These are phyloP conservation scores for Phenganax stokvisi DNA, from an alignment of 92 coral and sea anemone species.

Conservation along the genomic window DNA sequence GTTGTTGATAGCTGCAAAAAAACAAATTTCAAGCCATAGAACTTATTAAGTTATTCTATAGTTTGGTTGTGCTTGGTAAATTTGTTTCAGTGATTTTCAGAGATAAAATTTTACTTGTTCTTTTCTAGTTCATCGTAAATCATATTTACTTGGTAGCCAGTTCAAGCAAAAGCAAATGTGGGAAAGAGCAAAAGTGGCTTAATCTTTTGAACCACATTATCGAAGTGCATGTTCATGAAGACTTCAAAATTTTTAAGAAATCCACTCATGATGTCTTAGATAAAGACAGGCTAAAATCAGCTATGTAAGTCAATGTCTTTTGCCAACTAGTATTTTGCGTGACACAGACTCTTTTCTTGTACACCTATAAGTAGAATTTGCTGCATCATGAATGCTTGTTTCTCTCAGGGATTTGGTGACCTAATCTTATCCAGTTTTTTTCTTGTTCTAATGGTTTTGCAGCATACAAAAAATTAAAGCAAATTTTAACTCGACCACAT, in stretches of 20 bases:
- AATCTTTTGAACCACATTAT: slow-evolving; percentile 24
- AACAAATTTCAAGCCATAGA: slow-evolving; percentile 30
- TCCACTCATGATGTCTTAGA: slow-evolving; percentile 22
- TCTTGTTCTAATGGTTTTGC: slow-evolving; percentile 24
- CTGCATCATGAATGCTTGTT: neutral
- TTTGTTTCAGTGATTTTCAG: neutral
- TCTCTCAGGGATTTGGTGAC: neutral
- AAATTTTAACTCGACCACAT: slow-evolving; percentile 28
- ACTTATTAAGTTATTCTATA: neutral
- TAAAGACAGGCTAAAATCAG: slow-evolving; percentile 24
- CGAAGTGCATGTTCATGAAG: slow-evolving; percentile 11
- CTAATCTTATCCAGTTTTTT: neutral
- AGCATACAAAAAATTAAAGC: slow-evolving; percentile 34
- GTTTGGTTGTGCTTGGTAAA: neutral
- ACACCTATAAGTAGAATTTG: too few relatives aligned
- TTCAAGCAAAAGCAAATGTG: slow-evolving; percentile 28
- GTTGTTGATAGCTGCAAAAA: slow-evolving; percentile 30
- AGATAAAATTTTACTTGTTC: neutral
- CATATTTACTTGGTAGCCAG: slow-evolving; percentile 43
- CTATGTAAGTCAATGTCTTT: neutral
- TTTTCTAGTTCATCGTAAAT: slow-evolving; percentile 27
- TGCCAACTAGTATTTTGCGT: neutral
- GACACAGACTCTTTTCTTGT: neutral
- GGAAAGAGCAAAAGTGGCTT: slow-evolving; percentile 28
- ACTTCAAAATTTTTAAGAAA: slow-evolving; percentile 15